phyloP scores from a whole-genome alignment of 2,888 invertebrate species.

The Tenthredo mesomela region DNA sequence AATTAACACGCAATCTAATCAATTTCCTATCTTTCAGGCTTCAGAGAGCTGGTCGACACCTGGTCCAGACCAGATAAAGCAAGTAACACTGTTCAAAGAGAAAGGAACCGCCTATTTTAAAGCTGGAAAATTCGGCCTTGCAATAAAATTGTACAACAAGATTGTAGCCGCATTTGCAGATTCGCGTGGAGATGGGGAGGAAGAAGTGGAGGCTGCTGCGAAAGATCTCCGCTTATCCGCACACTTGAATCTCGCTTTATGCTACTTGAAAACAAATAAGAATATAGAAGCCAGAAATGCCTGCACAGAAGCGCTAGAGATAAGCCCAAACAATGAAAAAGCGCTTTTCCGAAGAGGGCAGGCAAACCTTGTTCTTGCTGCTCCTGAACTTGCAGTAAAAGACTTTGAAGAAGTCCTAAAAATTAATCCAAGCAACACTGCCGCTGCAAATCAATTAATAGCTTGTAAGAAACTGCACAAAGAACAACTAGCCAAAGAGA shows the following conservation, averaged over 20 bases:
- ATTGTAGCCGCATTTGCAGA: constrained; percentile 84
- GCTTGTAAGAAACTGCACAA: constrained; percentile 87
- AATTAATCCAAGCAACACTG: constrained; percentile 92
- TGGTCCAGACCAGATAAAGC: constrained; percentile 88
- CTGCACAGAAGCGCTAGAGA: constrained; percentile 88
- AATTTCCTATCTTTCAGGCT: constrained; percentile 77
- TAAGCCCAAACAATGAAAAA: constrained; percentile 91
- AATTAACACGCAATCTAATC: constrained; percentile 5
- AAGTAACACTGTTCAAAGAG: constrained; percentile 90
- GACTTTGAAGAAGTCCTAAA: constrained; percentile 89
- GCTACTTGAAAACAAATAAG: constrained; percentile 88
- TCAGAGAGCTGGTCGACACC: constrained; percentile 93
- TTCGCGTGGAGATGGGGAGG: constrained; percentile 57
- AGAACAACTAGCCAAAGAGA: constrained; percentile 89
- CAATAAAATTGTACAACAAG: constrained; percentile 93
- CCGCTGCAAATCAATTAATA: constrained; percentile 89
- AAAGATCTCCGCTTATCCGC: constrained; percentile 84
- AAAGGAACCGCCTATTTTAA: constrained; percentile 96
- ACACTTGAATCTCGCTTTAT: constrained; percentile 90
- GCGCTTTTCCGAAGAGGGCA: constrained; percentile 93
- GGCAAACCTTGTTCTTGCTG: constrained; percentile 87
- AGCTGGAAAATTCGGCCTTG: constrained; percentile 86
- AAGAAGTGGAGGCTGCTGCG: constrained; percentile 76
- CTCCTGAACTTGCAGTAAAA: constrained; percentile 87
- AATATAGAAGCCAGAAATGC: constrained; percentile 86